Evolutionary conservation across 2,797 vertebrate genomes (phyloP).

Genomic region (Hozukius guyotensis): DNA sequence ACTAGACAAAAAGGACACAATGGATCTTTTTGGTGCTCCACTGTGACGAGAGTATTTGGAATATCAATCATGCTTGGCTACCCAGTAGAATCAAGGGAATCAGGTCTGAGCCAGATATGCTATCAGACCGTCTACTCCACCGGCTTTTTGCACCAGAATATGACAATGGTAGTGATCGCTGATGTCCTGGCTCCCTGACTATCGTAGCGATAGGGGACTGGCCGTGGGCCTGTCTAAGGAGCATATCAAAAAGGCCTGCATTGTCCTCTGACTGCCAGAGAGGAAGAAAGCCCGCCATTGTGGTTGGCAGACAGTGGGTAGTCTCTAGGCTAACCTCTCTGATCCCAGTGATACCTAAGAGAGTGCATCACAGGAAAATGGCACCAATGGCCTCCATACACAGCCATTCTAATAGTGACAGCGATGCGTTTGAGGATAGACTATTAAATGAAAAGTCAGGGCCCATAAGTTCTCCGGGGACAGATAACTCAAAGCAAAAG

Average conservation of each 20-base stretch:
- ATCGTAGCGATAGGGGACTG: neutral
- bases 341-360: constrained; percentile 5
- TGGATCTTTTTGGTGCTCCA: neutral
- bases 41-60: neutral
- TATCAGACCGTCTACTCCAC: neutral
- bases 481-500: constrained; percentile 2
- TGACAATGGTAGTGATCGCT: neutral
- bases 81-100: neutral
- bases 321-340: neutral
- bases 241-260: neutral
- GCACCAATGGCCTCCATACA: neutral
- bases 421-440: neutral
- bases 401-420: constrained; percentile 14
- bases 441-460: neutral
- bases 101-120: neutral
- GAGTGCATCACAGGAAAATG: constrained; percentile 8
- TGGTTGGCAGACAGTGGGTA: neutral
- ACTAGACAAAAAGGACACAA: neutral
- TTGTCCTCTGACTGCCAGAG: neutral
- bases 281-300: neutral
- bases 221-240: neutral
- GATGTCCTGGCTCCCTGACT: neutral
- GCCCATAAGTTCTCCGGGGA: neutral
- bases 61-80: neutral
- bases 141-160: neutral